A percentile compares a stretch with the other conserved stretches of the same genome.
These are phyloP conservation scores for Bolinopsis microptera DNA, from an alignment of 37 sponge, comb jelly and placozoan species.

Conservation along the genomic window DNA sequence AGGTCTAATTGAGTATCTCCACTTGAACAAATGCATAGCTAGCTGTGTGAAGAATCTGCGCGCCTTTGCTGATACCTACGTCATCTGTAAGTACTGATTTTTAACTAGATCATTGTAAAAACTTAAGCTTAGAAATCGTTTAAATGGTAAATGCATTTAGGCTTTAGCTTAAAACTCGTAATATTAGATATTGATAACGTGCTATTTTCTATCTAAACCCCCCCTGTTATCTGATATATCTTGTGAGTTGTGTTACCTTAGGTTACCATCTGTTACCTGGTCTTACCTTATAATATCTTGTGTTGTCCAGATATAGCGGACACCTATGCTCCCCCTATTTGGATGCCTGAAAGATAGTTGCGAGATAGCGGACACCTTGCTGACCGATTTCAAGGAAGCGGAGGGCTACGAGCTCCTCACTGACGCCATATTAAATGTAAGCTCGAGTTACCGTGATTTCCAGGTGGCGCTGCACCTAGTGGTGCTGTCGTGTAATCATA, in stretches of 20 bases:
- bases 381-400: not conserved
- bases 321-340: not conserved
- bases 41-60: conserved; percentile 22
- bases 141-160: too few species aligned
- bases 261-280: too few species aligned
- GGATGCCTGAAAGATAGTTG: conserved; percentile 39
- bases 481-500: not conserved
- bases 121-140: too few species aligned
- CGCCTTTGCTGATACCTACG: not conserved
- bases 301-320: not conserved
- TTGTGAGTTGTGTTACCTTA: too few species aligned
- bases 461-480: not conserved
- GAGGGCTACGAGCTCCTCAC: not conserved
- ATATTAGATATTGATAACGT: too few species aligned
- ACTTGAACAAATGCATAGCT: not conserved
- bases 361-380: not conserved
- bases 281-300: too few species aligned
- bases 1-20: not conserved
- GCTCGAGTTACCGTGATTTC: not conserved
- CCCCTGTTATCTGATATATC: too few species aligned
- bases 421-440: not conserved
- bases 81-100: not conserved
- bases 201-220: too few species aligned
- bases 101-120: too few species aligned
- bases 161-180: too few species aligned